These are phyloP conservation scores for Chitala chitala DNA, from an alignment of 2,113 vertebrate genomes.

Conservation along the genomic window DNA sequence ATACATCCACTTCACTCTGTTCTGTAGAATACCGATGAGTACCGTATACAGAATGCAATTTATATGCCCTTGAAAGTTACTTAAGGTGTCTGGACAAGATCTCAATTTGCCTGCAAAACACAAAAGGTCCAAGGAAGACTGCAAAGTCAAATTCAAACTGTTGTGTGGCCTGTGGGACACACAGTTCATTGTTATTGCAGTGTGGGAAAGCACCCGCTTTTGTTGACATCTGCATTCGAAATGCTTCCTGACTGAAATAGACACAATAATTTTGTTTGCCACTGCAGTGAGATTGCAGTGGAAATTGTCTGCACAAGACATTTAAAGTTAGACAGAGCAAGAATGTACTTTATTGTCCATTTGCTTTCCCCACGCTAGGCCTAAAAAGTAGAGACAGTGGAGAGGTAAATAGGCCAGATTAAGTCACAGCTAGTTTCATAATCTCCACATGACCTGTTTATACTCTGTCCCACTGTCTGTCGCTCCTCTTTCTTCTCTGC, in stretches of 20 bases:
- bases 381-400: conserved; percentile 40
- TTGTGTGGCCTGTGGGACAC: not conserved
- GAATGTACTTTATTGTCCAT: too few relatives aligned
- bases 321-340: not conserved
- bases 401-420: conserved; percentile 63
- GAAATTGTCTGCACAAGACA: not conserved
- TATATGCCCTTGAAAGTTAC: not conserved
- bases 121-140: not conserved
- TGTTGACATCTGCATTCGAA: not conserved
- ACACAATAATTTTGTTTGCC: not conserved
- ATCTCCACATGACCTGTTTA: conserved; percentile 61
- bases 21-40: not conserved
- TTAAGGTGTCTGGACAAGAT: not conserved
- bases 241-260: not conserved
- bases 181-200: too few relatives aligned
- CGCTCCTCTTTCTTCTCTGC: not conserved
- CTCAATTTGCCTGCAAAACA: not conserved
- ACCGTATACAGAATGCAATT: too few relatives aligned
- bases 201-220: not conserved
- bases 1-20: not conserved
- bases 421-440: conserved; percentile 63
- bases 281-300: not conserved
- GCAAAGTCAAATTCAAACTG: not conserved
- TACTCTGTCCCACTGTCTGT: conserved; percentile 17
- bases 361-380: conserved; percentile 15